Conservation (phyloP, 2,113 vertebrate species). For the Junco hyemalis region DNA sequence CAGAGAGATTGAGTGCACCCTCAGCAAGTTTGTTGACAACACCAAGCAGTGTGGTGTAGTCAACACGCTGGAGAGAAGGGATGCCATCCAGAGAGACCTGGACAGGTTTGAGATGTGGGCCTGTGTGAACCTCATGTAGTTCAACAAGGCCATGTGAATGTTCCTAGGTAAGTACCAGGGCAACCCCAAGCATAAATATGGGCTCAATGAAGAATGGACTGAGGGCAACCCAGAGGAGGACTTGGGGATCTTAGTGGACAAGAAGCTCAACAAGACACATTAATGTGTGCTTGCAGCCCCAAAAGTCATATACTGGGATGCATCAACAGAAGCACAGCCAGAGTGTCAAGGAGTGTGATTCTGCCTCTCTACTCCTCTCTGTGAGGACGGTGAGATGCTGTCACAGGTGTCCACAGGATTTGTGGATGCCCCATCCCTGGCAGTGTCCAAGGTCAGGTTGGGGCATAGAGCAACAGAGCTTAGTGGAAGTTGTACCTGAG, state of each 20-base stretch:
- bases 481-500: neutral
- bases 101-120: neutral
- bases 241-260: too few species aligned
- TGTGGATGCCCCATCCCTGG: neutral
- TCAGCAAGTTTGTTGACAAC: neutral
- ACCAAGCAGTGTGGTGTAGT: neutral
- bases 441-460: neutral
- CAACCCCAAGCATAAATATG: rapidly evolving
- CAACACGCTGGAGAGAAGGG: neutral
- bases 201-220: neutral
- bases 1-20: neutral
- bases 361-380: neutral
- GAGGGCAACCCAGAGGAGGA: neutral
- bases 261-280: neutral
- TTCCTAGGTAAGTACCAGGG: neutral
- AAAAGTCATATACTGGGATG: neutral
- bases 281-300: neutral
- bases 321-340: neutral
- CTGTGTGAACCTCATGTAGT: neutral
- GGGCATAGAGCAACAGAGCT: neutral
- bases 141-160: neutral
- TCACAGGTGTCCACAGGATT: neutral
- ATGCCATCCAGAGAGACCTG: neutral
- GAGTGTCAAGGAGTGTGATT: neutral
- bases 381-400: neutral